A percentile compares a stretch with the other conserved stretches of the same genome.
These are phyloP conservation scores for Microctonus aethiopoides DNA, from an alignment of 2,888 invertebrate genomes.

Conservation along the genomic window DNA sequence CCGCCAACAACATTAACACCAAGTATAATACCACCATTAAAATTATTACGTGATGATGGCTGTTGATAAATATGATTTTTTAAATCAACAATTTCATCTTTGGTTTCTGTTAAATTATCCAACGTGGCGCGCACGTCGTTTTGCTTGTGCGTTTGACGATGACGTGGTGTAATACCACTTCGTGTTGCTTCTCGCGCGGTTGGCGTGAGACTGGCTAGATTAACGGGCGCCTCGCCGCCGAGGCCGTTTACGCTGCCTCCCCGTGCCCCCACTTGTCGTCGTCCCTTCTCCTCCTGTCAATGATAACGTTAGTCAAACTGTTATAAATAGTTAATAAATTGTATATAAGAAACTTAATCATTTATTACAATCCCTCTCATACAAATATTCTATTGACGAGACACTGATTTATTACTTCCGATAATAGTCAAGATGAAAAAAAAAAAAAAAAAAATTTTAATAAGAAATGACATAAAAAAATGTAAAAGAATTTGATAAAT, in stretches of 20 bases:
- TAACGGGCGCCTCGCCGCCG: conserved; percentile 61
- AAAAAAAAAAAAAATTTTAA: neutral
- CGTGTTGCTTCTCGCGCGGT: conserved; percentile 64
- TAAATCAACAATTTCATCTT: conserved; percentile 37
- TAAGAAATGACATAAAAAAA: too few relatives aligned
- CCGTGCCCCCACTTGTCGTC: conserved; percentile 56
- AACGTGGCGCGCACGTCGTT: conserved; percentile 31
- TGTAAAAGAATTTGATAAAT: neutral
- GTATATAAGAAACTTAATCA: neutral
- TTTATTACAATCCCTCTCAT: neutral
- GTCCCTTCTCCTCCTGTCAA: conserved; percentile 54
- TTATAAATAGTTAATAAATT: conserved; percentile 14
- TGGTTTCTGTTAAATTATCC: conserved; percentile 31
- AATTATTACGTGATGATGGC: conserved; percentile 38
- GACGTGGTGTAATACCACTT: conserved; percentile 48
- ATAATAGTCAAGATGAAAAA: neutral
- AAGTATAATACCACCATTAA: conserved; percentile 41
- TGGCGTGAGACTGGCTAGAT: conserved; percentile 65
- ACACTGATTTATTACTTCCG: conserved; percentile 4
- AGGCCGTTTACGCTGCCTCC: conserved; percentile 46
- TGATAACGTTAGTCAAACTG: conserved; percentile 45
- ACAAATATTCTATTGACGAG: neutral
- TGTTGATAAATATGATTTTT: conserved; percentile 22
- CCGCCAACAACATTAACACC: conserved; percentile 40
- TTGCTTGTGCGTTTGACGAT: conserved; percentile 48